These are phyloP conservation scores for Stegodyphus dumicola DNA, from an alignment of 1,140 invertebrate species.

Conservation along the genomic window DNA sequence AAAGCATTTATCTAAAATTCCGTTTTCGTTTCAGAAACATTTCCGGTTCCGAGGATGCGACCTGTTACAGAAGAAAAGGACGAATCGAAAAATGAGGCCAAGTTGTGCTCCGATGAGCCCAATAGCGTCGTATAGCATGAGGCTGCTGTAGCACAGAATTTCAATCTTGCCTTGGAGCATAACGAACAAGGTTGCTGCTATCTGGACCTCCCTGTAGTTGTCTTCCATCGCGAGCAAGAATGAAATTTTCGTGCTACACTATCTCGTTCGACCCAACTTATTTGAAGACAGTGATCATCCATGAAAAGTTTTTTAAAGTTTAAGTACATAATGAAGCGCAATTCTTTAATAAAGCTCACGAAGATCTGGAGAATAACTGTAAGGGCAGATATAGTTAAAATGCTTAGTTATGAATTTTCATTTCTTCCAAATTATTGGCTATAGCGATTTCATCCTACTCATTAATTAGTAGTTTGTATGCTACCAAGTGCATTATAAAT, in stretches of 20 bases:
- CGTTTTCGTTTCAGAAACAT: background rate
- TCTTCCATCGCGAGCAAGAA: conserved; percentile 13
- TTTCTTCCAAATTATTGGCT: too few relatives aligned
- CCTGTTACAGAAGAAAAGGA: conserved; percentile 30
- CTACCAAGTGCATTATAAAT: too few relatives aligned
- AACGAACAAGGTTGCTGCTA: background rate
- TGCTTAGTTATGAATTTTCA: too few relatives aligned
- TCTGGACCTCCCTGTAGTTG: background rate
- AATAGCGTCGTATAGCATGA: conserved; percentile 38
- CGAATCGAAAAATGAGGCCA: conserved; percentile 13
- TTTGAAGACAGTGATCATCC: too few relatives aligned
- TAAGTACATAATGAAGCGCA: too few relatives aligned
- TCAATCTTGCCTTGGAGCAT: background rate
- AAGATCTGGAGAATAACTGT: too few relatives aligned
- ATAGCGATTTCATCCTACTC: too few relatives aligned
- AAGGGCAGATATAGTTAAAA: too few relatives aligned
- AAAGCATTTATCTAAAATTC: background rate
- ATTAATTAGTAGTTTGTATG: too few relatives aligned
- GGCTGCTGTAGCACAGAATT: background rate
- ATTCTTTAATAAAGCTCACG: too few relatives aligned
- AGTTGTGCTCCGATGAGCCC: background rate
- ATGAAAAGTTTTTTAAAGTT: too few relatives aligned
- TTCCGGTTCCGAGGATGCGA: conserved; percentile 27
- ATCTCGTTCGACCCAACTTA: too few relatives aligned
- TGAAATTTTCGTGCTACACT: background rate